Evolutionary conservation across 2,888 invertebrate species (phyloP), one percentile per base, ranked within the genome.

Genomic region (Dermolepida albohirtum): DNA sequence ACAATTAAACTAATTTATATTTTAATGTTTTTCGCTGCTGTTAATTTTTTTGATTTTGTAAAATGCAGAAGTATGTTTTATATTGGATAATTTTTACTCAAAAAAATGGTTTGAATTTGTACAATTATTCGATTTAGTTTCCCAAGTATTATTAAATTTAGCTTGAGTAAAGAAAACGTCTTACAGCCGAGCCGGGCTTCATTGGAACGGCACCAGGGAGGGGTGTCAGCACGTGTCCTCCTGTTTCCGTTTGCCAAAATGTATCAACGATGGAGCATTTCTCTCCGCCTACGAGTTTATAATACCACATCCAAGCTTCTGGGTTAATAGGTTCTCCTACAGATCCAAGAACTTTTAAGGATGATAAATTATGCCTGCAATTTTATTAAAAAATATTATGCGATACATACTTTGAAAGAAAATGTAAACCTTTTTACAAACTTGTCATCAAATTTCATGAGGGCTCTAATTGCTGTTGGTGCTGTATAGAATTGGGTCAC

Each of bases 171-270:
- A 34, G 1, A 34, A 22, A 44, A 22, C 7, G 6, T n/a, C 69
- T 89, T 86, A 97, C 97, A 71, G 99, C 98, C 67, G 98, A 94
- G 69, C 98, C 98, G 0, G 99, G 98, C 84, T 99, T 99, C 90
- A 96, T 95, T 11, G 96, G 95, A 1, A 95, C 97, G 16, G 95
- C 96, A 16, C 97, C 98, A 0, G 99, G 98, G 59, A 99, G 84
- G 39, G 98, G 96, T 40, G 98, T 97, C 52, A 99, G 88, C 16
- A 98, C 95, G 84, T 98, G 98, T 0, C 98, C 98, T 7, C 98
- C 98, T 5, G 98, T 99, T 86, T 99, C 99, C 0, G 99, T 99
- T 85, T 99, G 99, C 98, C 98, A 99, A 85, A 97, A 99, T 0
- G 99, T 99, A 81, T 99, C 99, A 0, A 94, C 95, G 78, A 99